Base-by-base conservation (phyloP, 1,140 invertebrate species). In the Brachionus manjavacas region DNA sequence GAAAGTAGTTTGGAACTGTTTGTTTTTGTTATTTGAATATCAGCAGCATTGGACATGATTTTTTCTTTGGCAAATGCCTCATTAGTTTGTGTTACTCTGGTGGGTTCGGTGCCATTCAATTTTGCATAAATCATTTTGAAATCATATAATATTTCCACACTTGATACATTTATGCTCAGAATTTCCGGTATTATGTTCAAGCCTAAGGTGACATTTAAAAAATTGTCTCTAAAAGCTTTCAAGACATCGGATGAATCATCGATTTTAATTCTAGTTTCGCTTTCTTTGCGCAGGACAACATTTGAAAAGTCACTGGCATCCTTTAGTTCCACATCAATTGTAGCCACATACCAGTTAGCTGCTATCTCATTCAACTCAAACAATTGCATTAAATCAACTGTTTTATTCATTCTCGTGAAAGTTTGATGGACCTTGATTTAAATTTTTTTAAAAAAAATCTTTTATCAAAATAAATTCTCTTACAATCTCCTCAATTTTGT, bases 401-500 rank as follows among this genome's bases (percentile, higher is more conserved):
- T 64, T 43, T 81, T 81, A 14, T 81, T 81, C 52, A 64, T 81
- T 60, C 14, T 4, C 7, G 8, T 31, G 28, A 81, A 81, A 6
- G 79, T 64, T 81, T 81, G 52, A 23, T 41, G n/a, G 7, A 81
- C 64, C 79, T 81, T 76, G n/a, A 3, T 16, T 16, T 31, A 46
- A 79, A 2, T 46, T 23, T 46, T 46, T 46, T 20, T 23, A 4
- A 3, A 31, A 31, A 31, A 4, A 31, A 31, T 52, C 28, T 14
- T 52, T 12, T 52, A 28, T 79, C 43, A 7, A 16, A 23, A 35
- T n/a, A 23, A 12, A 20, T 60, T 41, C 4, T 20, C 49, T 81
- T 81, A 81, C 79, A 46, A 81, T 81, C 64, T 81, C 79, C 43
- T 81, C 49, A 23, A 81, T 64, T 81, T 81, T 81, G 28, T 81